A percentile compares a stretch with the other conserved stretches of the same genome.
phyloP scores from a whole-genome alignment of 2,113 vertebrate genomes.

The Romanogobio albipinnatus region DNA sequence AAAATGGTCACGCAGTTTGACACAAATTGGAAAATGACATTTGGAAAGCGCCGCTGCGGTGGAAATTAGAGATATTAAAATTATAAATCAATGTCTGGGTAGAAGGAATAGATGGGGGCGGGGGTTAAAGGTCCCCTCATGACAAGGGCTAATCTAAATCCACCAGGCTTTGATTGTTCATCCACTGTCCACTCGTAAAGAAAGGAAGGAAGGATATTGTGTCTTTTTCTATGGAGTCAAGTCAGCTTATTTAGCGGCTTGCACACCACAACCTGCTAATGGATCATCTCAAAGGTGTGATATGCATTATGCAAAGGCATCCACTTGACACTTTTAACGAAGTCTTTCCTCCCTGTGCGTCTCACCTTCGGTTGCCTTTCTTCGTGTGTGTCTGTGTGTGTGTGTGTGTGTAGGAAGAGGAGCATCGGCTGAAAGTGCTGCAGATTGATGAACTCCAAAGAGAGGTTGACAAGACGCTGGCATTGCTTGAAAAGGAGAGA shows the following conservation, averaged over 20 bases:
- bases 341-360: conserved; percentile 62
- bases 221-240: conserved; percentile 50
- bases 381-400: conserved; percentile 41
- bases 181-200: conserved; percentile 11
- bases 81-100: conserved; percentile 89
- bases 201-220: conserved; percentile 54
- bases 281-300: conserved; percentile 78
- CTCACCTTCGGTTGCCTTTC: conserved; percentile 57
- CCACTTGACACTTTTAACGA: conserved; percentile 74
- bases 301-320: conserved; percentile 78
- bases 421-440: conserved; percentile 62
- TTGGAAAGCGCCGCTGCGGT: conserved; percentile 82
- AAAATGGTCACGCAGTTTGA: conserved; percentile 86
- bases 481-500: conserved; percentile 63
- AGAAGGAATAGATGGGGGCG: conserved; percentile 10
- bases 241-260: conserved; percentile 66
- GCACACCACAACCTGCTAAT: conserved; percentile 74
- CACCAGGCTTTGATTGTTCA: conserved; percentile 30
- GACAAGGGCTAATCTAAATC: conserved; percentile 27
- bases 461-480: conserved; percentile 65
- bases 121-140: conserved; percentile 37
- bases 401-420: conserved; percentile 60
- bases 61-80: conserved; percentile 94
- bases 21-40: conserved; percentile 93
- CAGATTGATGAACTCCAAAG: conserved; percentile 70